phyloP scores from a whole-genome alignment of 2,797 vertebrate species.

The Anguilla megastoma region DNA sequence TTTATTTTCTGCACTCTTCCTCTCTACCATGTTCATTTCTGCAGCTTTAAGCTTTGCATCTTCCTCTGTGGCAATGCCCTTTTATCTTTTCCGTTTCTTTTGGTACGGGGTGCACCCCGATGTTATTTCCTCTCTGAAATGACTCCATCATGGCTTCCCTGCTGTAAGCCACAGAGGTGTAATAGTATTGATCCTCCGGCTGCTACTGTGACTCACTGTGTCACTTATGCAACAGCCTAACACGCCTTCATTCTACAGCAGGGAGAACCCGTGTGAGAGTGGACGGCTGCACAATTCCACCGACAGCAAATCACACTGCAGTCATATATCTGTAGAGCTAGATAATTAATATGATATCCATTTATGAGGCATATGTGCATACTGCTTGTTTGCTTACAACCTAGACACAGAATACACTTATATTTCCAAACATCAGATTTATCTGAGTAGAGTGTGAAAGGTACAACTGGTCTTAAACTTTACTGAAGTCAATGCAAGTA shows the following conservation, averaged over 20 bases:
- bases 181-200: slow-evolving; percentile 44
- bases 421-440: background rate
- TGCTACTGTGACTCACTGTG: slow-evolving; percentile 47
- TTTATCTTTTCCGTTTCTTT: background rate
- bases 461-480: background rate
- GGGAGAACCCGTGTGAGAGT: slow-evolving; percentile 45
- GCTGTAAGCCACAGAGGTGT: background rate
- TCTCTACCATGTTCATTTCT: background rate
- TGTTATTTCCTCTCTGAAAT: slow-evolving; percentile 14
- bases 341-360: background rate
- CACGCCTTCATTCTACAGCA: slow-evolving; percentile 50
- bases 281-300: slow-evolving; percentile 44
- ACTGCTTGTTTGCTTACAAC: background rate
- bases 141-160: background rate
- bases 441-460: background rate
- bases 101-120: background rate
- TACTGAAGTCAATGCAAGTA: background rate
- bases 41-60: background rate
- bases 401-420: background rate
- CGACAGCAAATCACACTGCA: background rate
- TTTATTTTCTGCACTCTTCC: background rate
- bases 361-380: background rate
- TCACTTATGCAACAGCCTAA: slow-evolving; percentile 44
- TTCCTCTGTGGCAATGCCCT: background rate
- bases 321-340: background rate